Evolutionary conservation across 64 coral and sea anemone genomes (phyloP), one percentile per base, ranked within the genome.

Genomic region (Platygyra sinensis): DNA sequence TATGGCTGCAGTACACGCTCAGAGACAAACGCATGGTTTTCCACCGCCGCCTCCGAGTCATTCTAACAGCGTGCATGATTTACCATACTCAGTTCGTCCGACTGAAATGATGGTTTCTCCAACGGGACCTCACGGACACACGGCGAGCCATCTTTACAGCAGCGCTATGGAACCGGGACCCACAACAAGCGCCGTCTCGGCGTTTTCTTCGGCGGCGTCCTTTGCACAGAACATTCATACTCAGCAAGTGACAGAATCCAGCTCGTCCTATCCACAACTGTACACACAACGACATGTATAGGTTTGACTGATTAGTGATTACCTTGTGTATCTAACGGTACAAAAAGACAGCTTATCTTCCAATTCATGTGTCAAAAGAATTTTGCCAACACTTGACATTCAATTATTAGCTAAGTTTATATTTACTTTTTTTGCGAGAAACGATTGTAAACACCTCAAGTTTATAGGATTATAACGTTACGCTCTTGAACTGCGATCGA

Each of bases 251-350:
- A 72, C 87, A 88, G 95, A 97, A 18, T 38, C 75, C 75, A 94
- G 28, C 76, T 80, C 80, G 15, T 88, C 89, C 51, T 97, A 97
- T 75, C 92, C 95, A 16, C 88, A 82, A 62, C 88, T 97, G 5
- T 97, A 93, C 69, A 97, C 95, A n/a, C 95, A 97, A 83, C 83
- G 95, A 87, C 95, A 97, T 86, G 90, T 93, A 92, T 97, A 91
- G 90, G 67, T 88, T 88, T 87, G 74, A 82, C 52, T 91, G 60
- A 75, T 88, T 67, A 75, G 17, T 15, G n/a, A 87, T 87, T 87
- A 75, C 32, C 51, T 87, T 92, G 82, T 88, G 86, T 92, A 74
- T 76, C 60, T 79, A 92, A 87, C 74, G 83, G 69, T 77, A 67
- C 76, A 74, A 84, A 77, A 74, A 74, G 57, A 71, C 46, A 87